Evolutionary conservation across 2,797 vertebrate species (phyloP).

Genomic region (Chrysolophus pictus): DNA sequence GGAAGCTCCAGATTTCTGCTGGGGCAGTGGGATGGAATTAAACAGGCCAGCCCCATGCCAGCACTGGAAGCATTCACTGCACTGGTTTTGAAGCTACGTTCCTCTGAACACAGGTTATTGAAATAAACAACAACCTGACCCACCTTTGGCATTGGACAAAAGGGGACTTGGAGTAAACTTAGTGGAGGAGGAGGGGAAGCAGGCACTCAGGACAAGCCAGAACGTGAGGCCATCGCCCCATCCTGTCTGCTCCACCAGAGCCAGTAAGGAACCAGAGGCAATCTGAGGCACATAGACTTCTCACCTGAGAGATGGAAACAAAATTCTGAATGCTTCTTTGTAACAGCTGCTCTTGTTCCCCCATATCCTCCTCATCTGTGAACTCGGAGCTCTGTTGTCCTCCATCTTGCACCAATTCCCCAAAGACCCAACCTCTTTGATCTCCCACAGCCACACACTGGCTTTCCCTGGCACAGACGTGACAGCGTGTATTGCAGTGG

Average conservation of each 20-base stretch:
- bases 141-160: neutral
- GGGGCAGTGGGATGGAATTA: neutral
- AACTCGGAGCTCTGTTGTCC: neutral
- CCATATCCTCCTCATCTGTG: neutral
- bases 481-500: accelerated
- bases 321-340: neutral
- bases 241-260: neutral
- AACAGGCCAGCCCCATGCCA: neutral
- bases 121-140: neutral
- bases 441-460: accelerated
- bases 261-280: neutral
- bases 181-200: neutral
- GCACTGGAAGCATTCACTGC: neutral
- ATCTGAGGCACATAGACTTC: neutral
- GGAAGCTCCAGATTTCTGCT: neutral
- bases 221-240: accelerated
- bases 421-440: neutral
- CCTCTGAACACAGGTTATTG: neutral
- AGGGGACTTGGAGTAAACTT: neutral
- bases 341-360: neutral
- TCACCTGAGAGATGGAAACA: neutral
- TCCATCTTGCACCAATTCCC: neutral
- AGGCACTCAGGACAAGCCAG: neutral
- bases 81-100: neutral
- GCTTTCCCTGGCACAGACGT: neutral